phyloP scores from a whole-genome alignment of 2,888 invertebrate species.

The Syritta pipiens region DNA sequence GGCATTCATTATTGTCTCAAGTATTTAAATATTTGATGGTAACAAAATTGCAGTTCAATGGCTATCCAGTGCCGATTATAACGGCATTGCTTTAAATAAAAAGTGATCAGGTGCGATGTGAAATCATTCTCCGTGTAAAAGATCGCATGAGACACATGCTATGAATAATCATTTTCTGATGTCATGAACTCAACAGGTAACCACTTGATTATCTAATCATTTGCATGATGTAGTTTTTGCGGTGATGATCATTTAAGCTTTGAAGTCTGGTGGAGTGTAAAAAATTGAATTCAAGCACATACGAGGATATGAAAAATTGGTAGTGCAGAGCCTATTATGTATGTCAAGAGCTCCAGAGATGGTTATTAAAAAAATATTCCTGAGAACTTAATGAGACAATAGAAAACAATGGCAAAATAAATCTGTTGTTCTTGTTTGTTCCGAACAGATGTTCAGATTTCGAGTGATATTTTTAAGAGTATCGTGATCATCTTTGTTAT shows the following conservation, averaged over 20 bases:
- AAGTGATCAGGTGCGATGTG: background rate
- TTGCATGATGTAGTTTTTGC: slow-evolving; percentile 19
- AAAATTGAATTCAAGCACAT: too few relatives aligned
- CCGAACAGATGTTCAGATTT: too few relatives aligned
- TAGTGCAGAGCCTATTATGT: too few relatives aligned
- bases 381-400: too few relatives aligned
- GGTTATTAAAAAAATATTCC: too few relatives aligned
- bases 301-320: too few relatives aligned
- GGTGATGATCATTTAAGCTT: background rate
- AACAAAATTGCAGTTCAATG: slow-evolving; percentile 27
- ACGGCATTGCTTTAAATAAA: background rate
- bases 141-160: background rate
- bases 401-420: too few relatives aligned
- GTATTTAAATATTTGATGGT: slow-evolving; percentile 1
- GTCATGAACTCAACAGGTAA: slow-evolving; percentile 23
- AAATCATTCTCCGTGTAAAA: background rate
- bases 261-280: background rate
- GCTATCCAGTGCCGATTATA: too few relatives aligned
- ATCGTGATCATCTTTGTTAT: too few relatives aligned
- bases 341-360: too few relatives aligned
- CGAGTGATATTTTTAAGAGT: too few relatives aligned
- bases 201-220: slow-evolving; percentile 31
- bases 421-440: too few relatives aligned
- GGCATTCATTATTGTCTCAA: slow-evolving; percentile 13
- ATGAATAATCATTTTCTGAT: slow-evolving; percentile 36